Percentiles rank a stretch among this genome's conserved stretches.
These are phyloP conservation scores for Oasisia sp. DNA, from an alignment of 2,888 invertebrate genomes.

Conservation along the genomic window DNA sequence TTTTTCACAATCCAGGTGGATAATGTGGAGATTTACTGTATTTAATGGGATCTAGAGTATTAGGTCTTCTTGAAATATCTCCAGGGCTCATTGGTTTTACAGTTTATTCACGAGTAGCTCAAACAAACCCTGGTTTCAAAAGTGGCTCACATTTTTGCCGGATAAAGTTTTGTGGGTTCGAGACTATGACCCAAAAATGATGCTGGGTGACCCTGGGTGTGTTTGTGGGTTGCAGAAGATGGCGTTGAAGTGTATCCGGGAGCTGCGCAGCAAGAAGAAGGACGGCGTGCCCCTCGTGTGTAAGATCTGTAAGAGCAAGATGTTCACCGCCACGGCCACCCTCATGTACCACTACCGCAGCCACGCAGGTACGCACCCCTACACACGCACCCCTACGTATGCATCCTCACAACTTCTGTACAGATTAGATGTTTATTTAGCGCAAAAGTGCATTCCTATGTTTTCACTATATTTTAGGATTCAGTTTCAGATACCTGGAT, in stretches of 20 bases:
- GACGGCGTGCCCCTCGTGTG: slow-evolving; percentile 66
- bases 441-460: background rate
- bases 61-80: background rate
- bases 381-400: background rate
- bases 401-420: background rate
- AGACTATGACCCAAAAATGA: background rate
- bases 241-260: slow-evolving; percentile 68
- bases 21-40: too few species aligned
- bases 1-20: too few species aligned
- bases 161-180: background rate
- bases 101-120: background rate
- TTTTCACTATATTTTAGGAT: background rate
- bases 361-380: slow-evolving; percentile 69
- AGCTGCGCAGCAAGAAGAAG: slow-evolving; percentile 54
- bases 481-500: too few species aligned
- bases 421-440: background rate
- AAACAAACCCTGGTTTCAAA: background rate
- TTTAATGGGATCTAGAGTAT: background rate
- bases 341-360: slow-evolving; percentile 73
- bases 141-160: too few species aligned
- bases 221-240: slow-evolving; percentile 61
- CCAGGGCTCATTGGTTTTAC: background rate
- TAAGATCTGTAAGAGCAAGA: slow-evolving; percentile 70
- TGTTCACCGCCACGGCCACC: slow-evolving; percentile 72
- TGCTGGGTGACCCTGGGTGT: background rate